phyloP scores from a whole-genome alignment of 1,140 invertebrate species.

The Cepaea nemoralis region DNA sequence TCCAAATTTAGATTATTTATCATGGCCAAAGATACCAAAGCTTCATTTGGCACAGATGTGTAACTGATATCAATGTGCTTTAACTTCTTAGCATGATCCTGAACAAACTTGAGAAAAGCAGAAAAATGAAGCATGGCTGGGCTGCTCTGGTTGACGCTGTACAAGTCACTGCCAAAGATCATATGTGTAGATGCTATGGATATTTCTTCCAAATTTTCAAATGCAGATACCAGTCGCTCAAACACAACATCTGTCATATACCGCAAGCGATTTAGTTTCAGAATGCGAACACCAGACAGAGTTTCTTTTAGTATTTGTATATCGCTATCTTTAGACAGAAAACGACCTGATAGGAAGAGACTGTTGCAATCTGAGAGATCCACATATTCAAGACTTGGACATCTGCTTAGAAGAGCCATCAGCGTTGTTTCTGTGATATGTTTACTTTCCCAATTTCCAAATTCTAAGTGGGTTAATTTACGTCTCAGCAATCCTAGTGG shows the following conservation, averaged over 20 bases:
- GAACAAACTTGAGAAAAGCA: conserved; percentile 25
- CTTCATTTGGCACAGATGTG: conserved; percentile 18
- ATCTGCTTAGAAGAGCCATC: conserved; percentile 1
- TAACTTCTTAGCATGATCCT: background rate
- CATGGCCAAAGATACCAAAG: background rate
- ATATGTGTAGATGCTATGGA: conserved; percentile 32
- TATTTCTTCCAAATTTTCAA: conserved; percentile 18
- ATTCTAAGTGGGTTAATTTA: conserved; percentile 28
- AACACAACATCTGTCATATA: conserved; percentile 38
- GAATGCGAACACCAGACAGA: background rate
- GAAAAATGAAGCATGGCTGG: conserved; percentile 33
- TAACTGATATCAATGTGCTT: conserved; percentile 28
- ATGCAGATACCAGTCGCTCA: conserved; percentile 1
- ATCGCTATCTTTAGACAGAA: conserved; percentile 5
- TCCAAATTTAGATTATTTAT: background rate
- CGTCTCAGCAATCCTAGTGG: background rate
- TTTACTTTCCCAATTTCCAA: conserved; percentile 15
- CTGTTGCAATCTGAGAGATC: conserved; percentile 29
- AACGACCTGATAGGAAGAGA: conserved; percentile 23
- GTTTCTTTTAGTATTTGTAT: background rate
- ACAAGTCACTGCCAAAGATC: conserved; percentile 23
- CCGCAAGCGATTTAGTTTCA: conserved; percentile 24
- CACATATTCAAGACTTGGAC: conserved; percentile 6
- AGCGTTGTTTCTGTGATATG: conserved; percentile 2
- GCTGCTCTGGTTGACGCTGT: background rate